Conservation (phyloP, 1,140 invertebrate species). For the Gonatopus flavifemur region DNA sequence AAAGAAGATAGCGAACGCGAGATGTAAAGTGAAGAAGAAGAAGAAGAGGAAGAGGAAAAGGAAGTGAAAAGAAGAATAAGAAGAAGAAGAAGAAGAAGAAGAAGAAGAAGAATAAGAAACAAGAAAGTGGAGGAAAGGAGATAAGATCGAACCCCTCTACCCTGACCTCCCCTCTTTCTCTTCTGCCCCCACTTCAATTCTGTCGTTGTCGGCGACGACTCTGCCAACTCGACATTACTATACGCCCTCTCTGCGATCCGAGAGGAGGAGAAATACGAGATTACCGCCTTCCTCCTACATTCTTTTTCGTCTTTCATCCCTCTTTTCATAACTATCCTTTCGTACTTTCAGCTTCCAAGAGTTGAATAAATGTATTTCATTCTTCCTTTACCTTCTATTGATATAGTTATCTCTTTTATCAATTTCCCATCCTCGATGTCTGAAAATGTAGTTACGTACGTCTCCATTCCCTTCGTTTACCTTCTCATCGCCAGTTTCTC, state of each 20-base stretch:
- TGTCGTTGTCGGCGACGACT: constrained; percentile 25
- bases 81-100: constrained; percentile 21
- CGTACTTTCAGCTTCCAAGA: too few relatives aligned
- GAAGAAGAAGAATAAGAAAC: constrained; percentile 10
- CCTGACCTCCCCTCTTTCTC: too few relatives aligned
- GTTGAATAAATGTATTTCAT: too few relatives aligned
- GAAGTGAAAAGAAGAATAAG: constrained; percentile 18
- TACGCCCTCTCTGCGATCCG: constrained; percentile 49
- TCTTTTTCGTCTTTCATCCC: constrained; percentile 21
- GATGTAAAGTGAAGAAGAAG: constrained; percentile 9
- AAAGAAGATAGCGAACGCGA: constrained; percentile 14
- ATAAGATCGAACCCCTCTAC: too few relatives aligned
- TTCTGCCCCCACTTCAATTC: constrained; percentile 47
- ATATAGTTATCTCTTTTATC: too few relatives aligned
- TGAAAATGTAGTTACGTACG: too few relatives aligned
- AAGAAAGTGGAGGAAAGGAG: constrained; percentile 12
- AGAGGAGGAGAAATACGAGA: constrained; percentile 54
- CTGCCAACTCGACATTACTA: constrained; percentile 50
- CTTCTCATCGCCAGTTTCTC: too few relatives aligned
- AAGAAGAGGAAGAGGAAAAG: constrained; percentile 12
- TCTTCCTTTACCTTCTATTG: too few relatives aligned
- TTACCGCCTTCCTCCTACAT: constrained; percentile 49
- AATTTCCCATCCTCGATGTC: too few relatives aligned
- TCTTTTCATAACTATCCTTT: constrained; percentile 3
- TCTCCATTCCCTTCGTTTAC: too few relatives aligned